Percentiles rank a stretch among this genome's conserved stretches.
phyloP scores from a whole-genome alignment of 1,140 invertebrate species.

The Aricia agestis region DNA sequence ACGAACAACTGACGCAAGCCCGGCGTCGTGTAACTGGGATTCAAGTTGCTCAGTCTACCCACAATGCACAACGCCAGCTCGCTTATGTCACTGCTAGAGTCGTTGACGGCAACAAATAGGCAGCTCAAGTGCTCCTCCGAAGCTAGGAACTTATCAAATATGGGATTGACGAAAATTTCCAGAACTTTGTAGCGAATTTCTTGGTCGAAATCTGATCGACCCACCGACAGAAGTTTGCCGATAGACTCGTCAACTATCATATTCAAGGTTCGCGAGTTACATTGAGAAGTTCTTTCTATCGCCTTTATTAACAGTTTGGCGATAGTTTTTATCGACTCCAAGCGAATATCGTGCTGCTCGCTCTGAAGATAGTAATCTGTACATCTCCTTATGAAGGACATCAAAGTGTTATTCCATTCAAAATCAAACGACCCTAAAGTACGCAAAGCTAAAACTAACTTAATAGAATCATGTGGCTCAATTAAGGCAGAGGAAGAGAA shows the following conservation, averaged over 20 bases:
- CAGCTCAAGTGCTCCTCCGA: conserved; percentile 96
- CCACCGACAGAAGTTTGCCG: conserved; percentile 92
- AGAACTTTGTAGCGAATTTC: conserved; percentile 96
- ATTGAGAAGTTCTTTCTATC: conserved; percentile 80
- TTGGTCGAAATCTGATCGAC: conserved; percentile 95
- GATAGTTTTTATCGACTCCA: conserved; percentile 96
- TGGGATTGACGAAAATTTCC: conserved; percentile 90
- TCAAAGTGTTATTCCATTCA: conserved; percentile 93
- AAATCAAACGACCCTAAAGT: conserved; percentile 98
- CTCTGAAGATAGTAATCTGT: conserved; percentile 94
- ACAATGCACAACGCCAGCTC: conserved; percentile 95
- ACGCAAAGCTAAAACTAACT: conserved; percentile 92
- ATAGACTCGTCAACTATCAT: conserved; percentile 93
- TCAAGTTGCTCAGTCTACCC: conserved; percentile 93
- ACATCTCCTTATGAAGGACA: conserved; percentile 95
- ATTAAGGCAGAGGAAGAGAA: conserved; percentile 54
- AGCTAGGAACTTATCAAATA: conserved; percentile 95
- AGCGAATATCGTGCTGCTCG: conserved; percentile 92
- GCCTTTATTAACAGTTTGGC: conserved; percentile 91
- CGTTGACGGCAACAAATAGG: conserved; percentile 96
- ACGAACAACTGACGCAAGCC: conserved; percentile 94
- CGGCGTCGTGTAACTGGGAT: conserved; percentile 99
- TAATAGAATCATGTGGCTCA: conserved; percentile 84
- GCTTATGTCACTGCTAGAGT: conserved; percentile 97
- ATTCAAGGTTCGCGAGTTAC: conserved; percentile 86